Evolutionary conservation across 2,797 vertebrate species (phyloP).

Genomic region (Acipenser transmontanus): DNA sequence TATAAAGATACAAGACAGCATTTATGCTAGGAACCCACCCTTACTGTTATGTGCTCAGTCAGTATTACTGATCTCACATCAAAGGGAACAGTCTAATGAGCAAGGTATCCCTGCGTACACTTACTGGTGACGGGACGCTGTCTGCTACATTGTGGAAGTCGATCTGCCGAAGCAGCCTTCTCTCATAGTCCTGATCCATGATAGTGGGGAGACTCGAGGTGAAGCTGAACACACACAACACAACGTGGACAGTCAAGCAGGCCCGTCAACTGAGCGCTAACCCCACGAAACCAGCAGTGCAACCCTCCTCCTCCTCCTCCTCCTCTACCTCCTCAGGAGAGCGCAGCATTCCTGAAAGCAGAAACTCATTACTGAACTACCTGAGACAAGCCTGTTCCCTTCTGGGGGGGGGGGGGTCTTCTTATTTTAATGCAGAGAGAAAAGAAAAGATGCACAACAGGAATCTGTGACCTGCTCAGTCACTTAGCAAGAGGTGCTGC

Average conservation of each 20-base stretch:
- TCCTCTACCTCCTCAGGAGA: not conserved
- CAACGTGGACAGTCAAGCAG: not conserved
- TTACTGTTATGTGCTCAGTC: not conserved
- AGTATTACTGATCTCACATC: not conserved
- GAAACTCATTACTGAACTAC: too few relatives aligned
- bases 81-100: too few relatives aligned
- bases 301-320: not conserved
- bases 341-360: too few relatives aligned
- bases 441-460: too few relatives aligned
- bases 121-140: conserved; percentile 55
- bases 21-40: too few relatives aligned
- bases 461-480: too few relatives aligned
- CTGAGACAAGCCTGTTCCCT: too few relatives aligned
- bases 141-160: conserved; percentile 70
- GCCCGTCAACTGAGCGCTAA: not conserved
- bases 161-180: conserved; percentile 69
- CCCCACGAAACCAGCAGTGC: not conserved
- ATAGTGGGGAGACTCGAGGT: not conserved
- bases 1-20: not conserved
- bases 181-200: conserved; percentile 75
- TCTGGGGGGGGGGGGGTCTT: too few relatives aligned
- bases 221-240: not conserved
- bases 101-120: not conserved
- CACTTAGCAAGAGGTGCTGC: too few relatives aligned
- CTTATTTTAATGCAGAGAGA: too few relatives aligned